These are phyloP conservation scores for Tinea semifulvella DNA, from an alignment of 2,888 invertebrate genomes.

Conservation along the genomic window DNA sequence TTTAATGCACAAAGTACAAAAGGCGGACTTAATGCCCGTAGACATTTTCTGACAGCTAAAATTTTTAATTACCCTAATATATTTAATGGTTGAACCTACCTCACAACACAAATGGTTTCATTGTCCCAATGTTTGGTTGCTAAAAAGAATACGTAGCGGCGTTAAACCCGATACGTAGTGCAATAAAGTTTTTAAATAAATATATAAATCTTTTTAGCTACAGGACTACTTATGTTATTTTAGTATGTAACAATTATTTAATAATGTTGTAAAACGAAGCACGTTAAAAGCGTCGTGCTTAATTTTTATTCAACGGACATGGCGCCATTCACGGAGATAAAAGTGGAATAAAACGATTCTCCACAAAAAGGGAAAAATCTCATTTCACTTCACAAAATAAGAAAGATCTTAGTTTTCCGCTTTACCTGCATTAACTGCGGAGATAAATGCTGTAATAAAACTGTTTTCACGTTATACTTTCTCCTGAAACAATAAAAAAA, in stretches of 20 bases:
- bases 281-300: slow-evolving; percentile 7
- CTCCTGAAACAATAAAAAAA: slow-evolving; percentile 4
- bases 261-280: neutral
- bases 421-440: slow-evolving; percentile 14
- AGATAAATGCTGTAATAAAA: slow-evolving; percentile 15
- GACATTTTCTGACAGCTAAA: too few species aligned
- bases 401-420: slow-evolving; percentile 14
- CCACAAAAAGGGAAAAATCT: slow-evolving; percentile 12
- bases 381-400: slow-evolving; percentile 14
- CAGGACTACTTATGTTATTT: too few species aligned
- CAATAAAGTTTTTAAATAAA: too few species aligned
- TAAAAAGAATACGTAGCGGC: too few species aligned
- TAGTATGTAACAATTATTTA: neutral
- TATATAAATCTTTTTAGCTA: too few species aligned
- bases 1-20: too few species aligned
- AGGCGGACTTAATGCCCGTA: too few species aligned
- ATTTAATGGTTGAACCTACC: too few species aligned
- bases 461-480: slow-evolving; percentile 13
- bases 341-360: slow-evolving; percentile 14
- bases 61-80: too few species aligned
- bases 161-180: too few species aligned
- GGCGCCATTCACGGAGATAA: slow-evolving; percentile 12
- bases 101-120: too few species aligned
- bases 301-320: slow-evolving; percentile 11
- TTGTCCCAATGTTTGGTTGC: too few species aligned